A percentile compares a stretch with the other conserved stretches of the same genome.
phyloP scores from a whole-genome alignment of 2,888 invertebrate species.

The Lottia scabra region DNA sequence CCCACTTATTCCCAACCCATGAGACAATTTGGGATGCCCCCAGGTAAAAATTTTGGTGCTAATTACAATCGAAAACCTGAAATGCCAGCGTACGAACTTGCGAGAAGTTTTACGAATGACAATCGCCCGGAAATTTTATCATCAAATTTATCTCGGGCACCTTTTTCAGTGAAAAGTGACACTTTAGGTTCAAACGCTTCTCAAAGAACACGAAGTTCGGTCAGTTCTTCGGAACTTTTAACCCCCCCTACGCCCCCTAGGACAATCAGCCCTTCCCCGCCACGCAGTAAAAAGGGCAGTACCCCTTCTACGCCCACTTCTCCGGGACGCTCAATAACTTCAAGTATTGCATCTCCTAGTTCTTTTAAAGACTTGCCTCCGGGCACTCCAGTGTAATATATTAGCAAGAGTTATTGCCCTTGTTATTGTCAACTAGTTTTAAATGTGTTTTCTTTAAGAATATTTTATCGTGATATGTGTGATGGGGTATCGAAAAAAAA shows the following conservation, averaged over 20 bases:
- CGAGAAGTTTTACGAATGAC: neutral
- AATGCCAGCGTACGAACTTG: neutral
- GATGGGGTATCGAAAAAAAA: too few species aligned
- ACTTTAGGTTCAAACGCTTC: neutral
- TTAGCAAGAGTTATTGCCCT: neutral
- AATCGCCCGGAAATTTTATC: neutral
- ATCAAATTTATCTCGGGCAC: neutral
- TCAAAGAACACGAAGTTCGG: neutral
- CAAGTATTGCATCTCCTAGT: neutral
- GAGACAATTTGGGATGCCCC: neutral
- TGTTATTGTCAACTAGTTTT: neutral
- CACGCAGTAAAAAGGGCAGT: neutral
- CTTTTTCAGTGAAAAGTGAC: neutral
- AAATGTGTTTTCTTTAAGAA: too few species aligned
- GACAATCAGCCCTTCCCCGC: neutral
- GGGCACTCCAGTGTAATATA: neutral
- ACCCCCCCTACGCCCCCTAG: neutral
- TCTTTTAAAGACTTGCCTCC: constrained; percentile 1
- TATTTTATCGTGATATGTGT: too few species aligned
- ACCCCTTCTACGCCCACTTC: neutral
- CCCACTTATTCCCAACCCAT: neutral
- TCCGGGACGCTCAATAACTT: neutral
- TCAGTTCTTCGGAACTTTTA: neutral
- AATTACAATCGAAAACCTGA: neutral
- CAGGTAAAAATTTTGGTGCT: constrained; percentile 1